Percentiles rank a stretch among this genome's conserved stretches.
Evolutionary conservation across 2,797 vertebrate genomes (phyloP).

Genomic region (Delichon dasypus): DNA sequence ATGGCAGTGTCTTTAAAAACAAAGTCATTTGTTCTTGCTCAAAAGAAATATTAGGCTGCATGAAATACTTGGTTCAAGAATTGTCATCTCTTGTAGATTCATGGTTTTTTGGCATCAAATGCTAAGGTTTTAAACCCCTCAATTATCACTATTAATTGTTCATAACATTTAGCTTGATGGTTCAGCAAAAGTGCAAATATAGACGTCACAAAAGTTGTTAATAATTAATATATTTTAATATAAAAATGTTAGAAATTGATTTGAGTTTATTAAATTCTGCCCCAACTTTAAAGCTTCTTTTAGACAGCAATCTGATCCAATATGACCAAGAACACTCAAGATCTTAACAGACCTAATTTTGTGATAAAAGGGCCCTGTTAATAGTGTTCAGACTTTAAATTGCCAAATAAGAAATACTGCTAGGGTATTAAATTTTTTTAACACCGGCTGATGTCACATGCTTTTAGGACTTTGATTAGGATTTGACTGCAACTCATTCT

Average conservation of each 20-base stretch:
- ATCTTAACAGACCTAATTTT: neutral
- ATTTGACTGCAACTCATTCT: neutral
- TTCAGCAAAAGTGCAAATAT: conserved; percentile 3
- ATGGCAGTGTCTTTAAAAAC: neutral
- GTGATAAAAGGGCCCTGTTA: neutral
- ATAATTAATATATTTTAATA: conserved; percentile 29
- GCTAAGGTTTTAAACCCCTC: neutral
- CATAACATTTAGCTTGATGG: neutral
- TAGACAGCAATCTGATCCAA: neutral
- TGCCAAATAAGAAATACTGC: conserved; percentile 5
- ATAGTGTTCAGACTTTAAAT: neutral
- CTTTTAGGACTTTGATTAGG: neutral
- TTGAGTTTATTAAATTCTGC: conserved; percentile 31
- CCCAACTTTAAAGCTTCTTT: neutral
- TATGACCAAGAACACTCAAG: neutral
- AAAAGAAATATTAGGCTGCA: neutral
- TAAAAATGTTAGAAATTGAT: neutral
- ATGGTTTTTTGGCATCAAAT: neutral
- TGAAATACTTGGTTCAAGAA: neutral
- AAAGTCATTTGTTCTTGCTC: neutral
- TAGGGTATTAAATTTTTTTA: neutral
- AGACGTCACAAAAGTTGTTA: neutral
- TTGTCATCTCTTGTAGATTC: neutral
- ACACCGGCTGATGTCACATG: neutral
- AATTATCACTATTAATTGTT: neutral